Evolutionary conservation across 2,113 vertebrate genomes (phyloP), one percentile per base, ranked within the genome.

Genomic region (Connochaetes taurinus): DNA sequence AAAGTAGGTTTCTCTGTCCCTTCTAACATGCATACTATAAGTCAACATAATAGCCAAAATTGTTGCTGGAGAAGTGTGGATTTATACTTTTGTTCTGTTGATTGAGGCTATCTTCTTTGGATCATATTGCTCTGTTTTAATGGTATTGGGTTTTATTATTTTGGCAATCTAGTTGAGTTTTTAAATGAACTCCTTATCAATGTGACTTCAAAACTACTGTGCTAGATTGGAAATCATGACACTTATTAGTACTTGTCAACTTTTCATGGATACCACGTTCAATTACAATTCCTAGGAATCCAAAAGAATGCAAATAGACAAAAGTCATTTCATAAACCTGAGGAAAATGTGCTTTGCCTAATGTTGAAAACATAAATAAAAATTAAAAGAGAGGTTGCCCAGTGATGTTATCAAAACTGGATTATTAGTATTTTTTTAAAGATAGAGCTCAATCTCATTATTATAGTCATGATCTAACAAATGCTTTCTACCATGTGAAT

Each of bases 91-190:
- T 31, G 40, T 95, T 86, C 29, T n/a, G 71, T 58, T 62, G 31
- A 71, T 74, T 33, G 15, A 21, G 0, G 7, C 17, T 84, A 2
- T 94, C 10, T 7, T 64, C 21, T 67, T 90, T 93, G 67, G 6
- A 85, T 53, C 16, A 64, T 62, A 62, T 27, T 81, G 25, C 1
- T 53, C 45, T 97, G 93, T 94, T 91, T 98, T 96, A 83, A 94
- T 97, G 96, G 64, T 82, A 96, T 98, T 98, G 74, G 86, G 52
- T 96, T 98, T 98, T 90, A 96, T 98, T 98, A 81, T 94, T 97
- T 92, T 97, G 50, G 85, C 90, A 97, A 96, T 98, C 94, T 97
- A 94, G 97, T 97, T 98, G 87, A 57, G 13, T 82, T 90, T 94
- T 87, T 52, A 97, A 98, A 96, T 92, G 90, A 98, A 95, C 93